A percentile compares a stretch with the other conserved stretches of the same genome.
phyloP scores from a whole-genome alignment of 2,888 invertebrate genomes.

The Eristalinus sepulchralis region DNA sequence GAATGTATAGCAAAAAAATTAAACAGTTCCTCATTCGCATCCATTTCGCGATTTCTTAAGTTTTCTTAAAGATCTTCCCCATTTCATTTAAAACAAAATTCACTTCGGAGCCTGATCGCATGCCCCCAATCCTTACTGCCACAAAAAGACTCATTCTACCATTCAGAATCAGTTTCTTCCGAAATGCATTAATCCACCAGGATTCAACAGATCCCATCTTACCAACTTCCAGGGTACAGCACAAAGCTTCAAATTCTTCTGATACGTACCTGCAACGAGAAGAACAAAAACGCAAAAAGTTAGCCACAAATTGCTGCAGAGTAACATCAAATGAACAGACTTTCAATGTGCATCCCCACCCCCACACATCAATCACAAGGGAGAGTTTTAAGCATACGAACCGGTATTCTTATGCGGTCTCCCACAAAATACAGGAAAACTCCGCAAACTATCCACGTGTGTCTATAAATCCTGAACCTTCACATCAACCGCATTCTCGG shows the following conservation, averaged over 20 bases:
- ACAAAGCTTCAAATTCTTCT: background rate
- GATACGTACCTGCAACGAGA: constrained; percentile 32
- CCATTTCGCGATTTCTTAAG: no score
- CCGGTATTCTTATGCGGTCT: background rate
- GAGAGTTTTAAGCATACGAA: background rate
- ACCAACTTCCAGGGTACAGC: background rate
- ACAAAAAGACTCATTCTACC: no score
- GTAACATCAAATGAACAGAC: background rate
- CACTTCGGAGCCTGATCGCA: no score
- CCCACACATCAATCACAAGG: background rate
- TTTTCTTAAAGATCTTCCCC: no score
- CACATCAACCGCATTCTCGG: background rate
- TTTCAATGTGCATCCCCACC: background rate
- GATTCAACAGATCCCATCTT: no score
- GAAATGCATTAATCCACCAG: no score
- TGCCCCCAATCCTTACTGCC: no score
- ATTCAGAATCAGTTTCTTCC: no score
- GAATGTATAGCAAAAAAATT: no score
- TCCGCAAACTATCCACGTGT: background rate
- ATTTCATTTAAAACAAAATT: no score
- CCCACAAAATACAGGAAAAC: background rate
- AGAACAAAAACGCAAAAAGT: background rate
- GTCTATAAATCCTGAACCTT: background rate
- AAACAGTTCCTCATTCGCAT: no score
- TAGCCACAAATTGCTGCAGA: background rate